Conservation (phyloP, 2,888 invertebrate species). For the Apamea anceps region DNA sequence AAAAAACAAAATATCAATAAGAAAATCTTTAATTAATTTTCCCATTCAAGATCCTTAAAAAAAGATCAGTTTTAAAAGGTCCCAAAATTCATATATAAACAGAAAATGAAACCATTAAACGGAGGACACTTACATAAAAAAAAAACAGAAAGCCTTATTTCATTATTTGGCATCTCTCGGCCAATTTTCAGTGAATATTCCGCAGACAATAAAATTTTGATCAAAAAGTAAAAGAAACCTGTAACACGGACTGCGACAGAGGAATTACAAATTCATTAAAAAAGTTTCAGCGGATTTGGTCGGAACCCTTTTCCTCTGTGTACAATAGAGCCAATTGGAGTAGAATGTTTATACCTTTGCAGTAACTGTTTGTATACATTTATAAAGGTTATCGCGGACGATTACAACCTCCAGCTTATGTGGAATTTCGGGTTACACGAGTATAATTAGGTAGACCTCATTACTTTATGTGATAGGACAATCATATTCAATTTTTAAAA, state of each 20-base stretch:
- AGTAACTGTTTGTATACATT: slow-evolving; percentile 43
- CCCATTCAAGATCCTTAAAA: not conserved
- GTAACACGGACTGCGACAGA: slow-evolving; percentile 65
- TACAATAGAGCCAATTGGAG: slow-evolving; percentile 55
- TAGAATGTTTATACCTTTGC: slow-evolving; percentile 42
- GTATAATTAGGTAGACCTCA: not conserved
- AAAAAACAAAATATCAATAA: not conserved
- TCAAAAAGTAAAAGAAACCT: slow-evolving; percentile 65
- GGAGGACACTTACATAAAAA: slow-evolving; percentile 24
- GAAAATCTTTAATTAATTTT: not conserved
- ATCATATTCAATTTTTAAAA: not conserved
- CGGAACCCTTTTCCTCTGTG: slow-evolving; percentile 69
- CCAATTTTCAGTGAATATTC: slow-evolving; percentile 51
- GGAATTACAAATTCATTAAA: slow-evolving; percentile 78
- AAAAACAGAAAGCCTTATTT: slow-evolving; percentile 41
- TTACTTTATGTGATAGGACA: not conserved
- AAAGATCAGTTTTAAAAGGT: not conserved
- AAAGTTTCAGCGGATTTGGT: slow-evolving; percentile 73
- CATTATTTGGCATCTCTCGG: slow-evolving; percentile 48
- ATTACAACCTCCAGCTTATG: slow-evolving; percentile 1
- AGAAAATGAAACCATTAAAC: slow-evolving; percentile 28
- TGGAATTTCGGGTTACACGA: not conserved
- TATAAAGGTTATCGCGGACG: slow-evolving; percentile 30
- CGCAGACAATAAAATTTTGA: slow-evolving; percentile 57
- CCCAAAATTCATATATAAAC: slow-evolving; percentile 22